Evolutionary conservation across 2,888 invertebrate genomes (phyloP), one percentile per base, ranked within the genome.

Genomic region (Calameuta filiformis): DNA sequence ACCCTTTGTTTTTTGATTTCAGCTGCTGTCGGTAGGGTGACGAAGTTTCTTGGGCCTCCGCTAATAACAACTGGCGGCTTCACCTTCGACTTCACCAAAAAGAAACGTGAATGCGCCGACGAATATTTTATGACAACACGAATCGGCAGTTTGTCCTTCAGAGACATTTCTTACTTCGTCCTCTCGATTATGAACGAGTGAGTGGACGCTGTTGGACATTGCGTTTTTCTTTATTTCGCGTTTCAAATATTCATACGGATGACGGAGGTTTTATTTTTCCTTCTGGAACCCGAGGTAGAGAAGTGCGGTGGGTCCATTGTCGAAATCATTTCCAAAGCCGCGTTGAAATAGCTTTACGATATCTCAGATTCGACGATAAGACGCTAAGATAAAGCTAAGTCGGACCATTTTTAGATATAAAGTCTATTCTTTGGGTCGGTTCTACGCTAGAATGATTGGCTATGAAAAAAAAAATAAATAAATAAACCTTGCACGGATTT

Each of bases 121-220:
- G 97, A 97, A 90, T 97, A 95, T 90, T 96, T 95, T 88, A 95
- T 97, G 94, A 92, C 96, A 68, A 93, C 96, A 4, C 93, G 97
- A 77, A 93, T 96, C 15, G 97, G 97, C 0, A 93, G 94, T 35
- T 91, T 96, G 69, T 95, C 96, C 37, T 97, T 96, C 85, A 93
- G 94, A 86, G 95, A 96, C 77, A 92, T 96, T 82, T 94, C 95
- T 0, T 94, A 94, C 85, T 95, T 96, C 87, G 94, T 96, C 83
- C 94, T 95, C 79, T 92, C 94, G 33, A 91, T 96, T 56, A 94
- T 96, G 94, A 91, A 94, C 82, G 93, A 94, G 97, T 97, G 90
- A 92, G 92, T 92, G 30, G 0, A 31, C 6, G 77, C 78, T 73
- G 12, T 1, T 69, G 34, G 30, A 31, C 68, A 34, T 68, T 68